Base-by-base conservation (phyloP, 1,140 invertebrate genomes). In the Camponotus vicinus region DNA sequence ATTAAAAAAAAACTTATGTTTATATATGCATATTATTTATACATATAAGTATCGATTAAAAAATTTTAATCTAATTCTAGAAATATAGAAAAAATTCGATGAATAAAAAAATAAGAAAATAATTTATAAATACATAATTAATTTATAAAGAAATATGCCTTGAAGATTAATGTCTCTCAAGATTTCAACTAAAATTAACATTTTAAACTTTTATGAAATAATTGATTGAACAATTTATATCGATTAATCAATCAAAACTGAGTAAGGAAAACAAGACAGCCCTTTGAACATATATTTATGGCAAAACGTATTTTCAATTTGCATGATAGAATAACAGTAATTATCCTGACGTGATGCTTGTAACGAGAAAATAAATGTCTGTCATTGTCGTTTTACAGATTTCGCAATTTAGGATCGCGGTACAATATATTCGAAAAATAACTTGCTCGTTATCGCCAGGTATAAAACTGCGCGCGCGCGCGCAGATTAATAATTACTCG, bases 401-500 rank as follows among this genome's bases (percentile, higher is more conserved):
- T 75, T 27, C n/a, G 79, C 52, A 63, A 83, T 75, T 83, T 75
- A 75, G 69, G 18, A 49, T 61, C 18, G 42, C 52, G 40, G 32
- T 8, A 55, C 78, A 52, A 80, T 71, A 82, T 13, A 63, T 73
- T 61, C 18, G 67, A 18, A 64, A 27, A 83, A 83, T 83, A 83
- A 83, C 67, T 52, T 49, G n/a, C 27, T 32, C 18, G 49, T 83
- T 83, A 83, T 83, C 27, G 57, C 37, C 9, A 27, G 13, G 6
- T 63, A 55, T 83, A 83, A 83, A 83, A 83, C 79, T 73, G 42
- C 55, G 27, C 79, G 79, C 32, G n/a, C 55, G 13, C 49, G 49
- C 49, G 2, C 42, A 40, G 3, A 42, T 83, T 83, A 61, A 75
- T 63, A 83, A 83, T 83, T 83, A 83, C 69, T 73, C 79, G 57